Conservation (phyloP, 1,140 invertebrate genomes). For the Ridgeia piscesae region DNA sequence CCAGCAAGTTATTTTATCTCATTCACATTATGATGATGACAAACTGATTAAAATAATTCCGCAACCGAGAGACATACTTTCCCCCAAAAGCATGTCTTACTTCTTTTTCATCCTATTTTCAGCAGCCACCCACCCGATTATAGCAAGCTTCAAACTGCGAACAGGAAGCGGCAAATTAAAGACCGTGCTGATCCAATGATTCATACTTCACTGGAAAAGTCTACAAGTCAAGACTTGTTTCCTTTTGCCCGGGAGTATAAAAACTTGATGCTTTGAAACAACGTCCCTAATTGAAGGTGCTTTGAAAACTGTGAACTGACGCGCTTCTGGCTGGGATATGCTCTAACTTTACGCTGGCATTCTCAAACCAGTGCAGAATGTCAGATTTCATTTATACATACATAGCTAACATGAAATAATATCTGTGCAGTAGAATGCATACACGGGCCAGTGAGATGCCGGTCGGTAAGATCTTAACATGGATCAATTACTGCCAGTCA, state of each 20-base stretch:
- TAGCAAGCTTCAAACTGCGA: not conserved
- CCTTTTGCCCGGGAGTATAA: not conserved
- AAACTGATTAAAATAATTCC: not conserved
- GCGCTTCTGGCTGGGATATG: not conserved
- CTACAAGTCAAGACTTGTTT: not conserved
- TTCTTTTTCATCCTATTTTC: not conserved
- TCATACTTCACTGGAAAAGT: not conserved
- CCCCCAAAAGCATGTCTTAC: not conserved
- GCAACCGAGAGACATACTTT: not conserved
- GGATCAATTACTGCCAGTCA: not conserved
- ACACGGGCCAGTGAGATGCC: not conserved
- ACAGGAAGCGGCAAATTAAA: not conserved
- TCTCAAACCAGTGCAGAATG: not conserved
- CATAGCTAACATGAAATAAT: not conserved
- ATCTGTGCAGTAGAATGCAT: not conserved
- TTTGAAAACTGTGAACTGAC: not conserved
- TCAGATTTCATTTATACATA: not conserved
- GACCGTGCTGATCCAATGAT: not conserved
- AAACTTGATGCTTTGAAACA: not conserved
- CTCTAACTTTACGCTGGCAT: not conserved
- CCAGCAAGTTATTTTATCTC: not conserved
- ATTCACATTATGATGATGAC: not conserved
- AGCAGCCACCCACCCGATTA: not conserved
- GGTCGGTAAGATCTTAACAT: not conserved
- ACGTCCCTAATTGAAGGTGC: not conserved